Conservation (phyloP, 1,140 invertebrate species). For the Pogonomyrmex barbatus region DNA sequence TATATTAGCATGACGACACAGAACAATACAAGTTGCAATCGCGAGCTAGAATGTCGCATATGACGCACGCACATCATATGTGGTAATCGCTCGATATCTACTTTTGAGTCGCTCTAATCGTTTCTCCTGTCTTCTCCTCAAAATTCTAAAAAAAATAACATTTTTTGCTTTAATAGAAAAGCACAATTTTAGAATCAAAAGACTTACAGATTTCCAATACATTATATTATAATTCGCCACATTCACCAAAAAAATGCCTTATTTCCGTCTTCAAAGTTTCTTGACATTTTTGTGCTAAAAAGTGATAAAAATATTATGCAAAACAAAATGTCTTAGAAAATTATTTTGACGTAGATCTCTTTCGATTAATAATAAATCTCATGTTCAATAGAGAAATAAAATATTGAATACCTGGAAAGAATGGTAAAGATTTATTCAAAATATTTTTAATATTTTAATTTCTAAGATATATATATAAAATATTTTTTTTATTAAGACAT, state of each 20-base stretch:
- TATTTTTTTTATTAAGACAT: not conserved
- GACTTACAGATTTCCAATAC: too few relatives aligned
- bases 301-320: too few relatives aligned
- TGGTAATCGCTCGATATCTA: conserved; percentile 50
- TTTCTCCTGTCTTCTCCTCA: conserved; percentile 28
- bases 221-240: too few relatives aligned
- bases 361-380: not conserved
- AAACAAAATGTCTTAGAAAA: too few relatives aligned
- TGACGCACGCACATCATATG: conserved; percentile 45
- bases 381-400: not conserved
- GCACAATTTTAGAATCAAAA: too few relatives aligned
- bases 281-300: too few relatives aligned
- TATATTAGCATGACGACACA: conserved; percentile 49
- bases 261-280: too few relatives aligned
- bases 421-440: not conserved
- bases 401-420: not conserved
- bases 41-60: conserved; percentile 45
- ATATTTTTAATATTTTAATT: not conserved
- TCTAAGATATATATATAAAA: not conserved
- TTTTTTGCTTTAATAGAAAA: not conserved
- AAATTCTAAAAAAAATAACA: not conserved
- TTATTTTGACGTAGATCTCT: too few relatives aligned
- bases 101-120: conserved; percentile 34
- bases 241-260: too few relatives aligned
- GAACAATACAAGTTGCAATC: conserved; percentile 53